phyloP scores from a whole-genome alignment of 2,797 vertebrate genomes.

The Philypnodon macrostomus region DNA sequence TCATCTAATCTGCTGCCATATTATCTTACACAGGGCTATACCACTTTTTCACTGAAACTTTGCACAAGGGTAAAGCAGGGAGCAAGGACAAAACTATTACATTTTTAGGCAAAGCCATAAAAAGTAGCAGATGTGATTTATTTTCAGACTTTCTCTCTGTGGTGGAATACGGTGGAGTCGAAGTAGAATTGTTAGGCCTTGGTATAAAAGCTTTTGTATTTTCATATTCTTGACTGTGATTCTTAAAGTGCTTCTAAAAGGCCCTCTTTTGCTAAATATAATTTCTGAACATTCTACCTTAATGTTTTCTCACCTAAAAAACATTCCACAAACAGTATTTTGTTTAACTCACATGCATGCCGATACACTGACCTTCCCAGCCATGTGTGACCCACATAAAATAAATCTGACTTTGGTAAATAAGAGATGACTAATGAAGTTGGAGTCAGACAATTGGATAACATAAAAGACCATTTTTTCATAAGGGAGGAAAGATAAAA shows the following conservation, averaged over 20 bases:
- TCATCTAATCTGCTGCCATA: slow-evolving; percentile 24
- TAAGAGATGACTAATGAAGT: too few species aligned
- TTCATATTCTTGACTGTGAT: background rate
- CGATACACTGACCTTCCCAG: too few species aligned
- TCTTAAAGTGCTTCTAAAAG: background rate
- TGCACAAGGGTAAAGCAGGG: slow-evolving; percentile 4
- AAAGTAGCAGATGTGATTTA: slow-evolving; percentile 13
- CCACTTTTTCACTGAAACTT: slow-evolving; percentile 4
- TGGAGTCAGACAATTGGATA: too few species aligned
- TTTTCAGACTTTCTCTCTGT: slow-evolving; percentile 2
- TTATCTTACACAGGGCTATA: slow-evolving; percentile 2
- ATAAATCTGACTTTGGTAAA: too few species aligned
- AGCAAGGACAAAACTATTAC: slow-evolving; percentile 8
- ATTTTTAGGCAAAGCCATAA: slow-evolving; percentile 8
- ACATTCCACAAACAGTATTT: too few species aligned
- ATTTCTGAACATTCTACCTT: too few species aligned
- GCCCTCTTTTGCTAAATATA: too few species aligned
- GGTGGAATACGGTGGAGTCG: background rate
- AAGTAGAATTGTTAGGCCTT: slow-evolving; percentile 7
- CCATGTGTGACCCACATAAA: too few species aligned
- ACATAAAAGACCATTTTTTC: too few species aligned
- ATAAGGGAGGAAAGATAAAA: too few species aligned
- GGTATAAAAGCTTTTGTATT: background rate
- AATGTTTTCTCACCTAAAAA: too few species aligned
- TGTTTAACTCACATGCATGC: too few species aligned